phyloP scores from a whole-genome alignment of 2,113 vertebrate genomes.

The Oceanites oceanicus region DNA sequence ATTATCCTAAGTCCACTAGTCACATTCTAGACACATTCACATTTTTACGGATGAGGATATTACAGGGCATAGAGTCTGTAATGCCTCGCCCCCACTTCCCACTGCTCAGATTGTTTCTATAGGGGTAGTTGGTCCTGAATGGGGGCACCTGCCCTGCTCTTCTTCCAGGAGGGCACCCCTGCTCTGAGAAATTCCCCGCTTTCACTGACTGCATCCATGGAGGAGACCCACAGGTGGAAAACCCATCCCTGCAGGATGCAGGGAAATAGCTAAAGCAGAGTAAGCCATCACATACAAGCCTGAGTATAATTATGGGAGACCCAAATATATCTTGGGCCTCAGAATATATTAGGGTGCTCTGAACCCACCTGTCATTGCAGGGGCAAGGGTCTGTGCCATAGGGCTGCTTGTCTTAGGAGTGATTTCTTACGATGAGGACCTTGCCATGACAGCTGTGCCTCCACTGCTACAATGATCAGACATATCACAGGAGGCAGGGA shows the following conservation, averaged over 20 bases:
- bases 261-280: neutral
- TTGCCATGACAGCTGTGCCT: neutral
- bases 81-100: neutral
- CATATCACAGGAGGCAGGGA: neutral
- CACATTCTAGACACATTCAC: too few relatives aligned
- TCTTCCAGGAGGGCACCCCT: neutral
- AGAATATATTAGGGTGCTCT: neutral
- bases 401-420: neutral
- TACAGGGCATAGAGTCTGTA: rapidly evolving
- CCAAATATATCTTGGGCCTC: neutral
- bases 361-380: neutral
- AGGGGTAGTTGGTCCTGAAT: neutral
- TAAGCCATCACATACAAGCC: neutral
- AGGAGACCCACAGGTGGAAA: neutral
- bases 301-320: neutral
- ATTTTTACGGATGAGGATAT: neutral
- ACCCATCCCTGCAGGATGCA: neutral
- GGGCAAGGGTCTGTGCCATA: neutral
- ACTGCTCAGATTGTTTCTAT: neutral
- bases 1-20: neutral
- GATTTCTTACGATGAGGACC: neutral
- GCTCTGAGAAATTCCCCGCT: neutral
- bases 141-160: neutral
- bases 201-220: neutral
- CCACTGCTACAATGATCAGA: neutral